Evolutionary conservation across 2,113 vertebrate genomes (phyloP).

Genomic region (Colius striatus): DNA sequence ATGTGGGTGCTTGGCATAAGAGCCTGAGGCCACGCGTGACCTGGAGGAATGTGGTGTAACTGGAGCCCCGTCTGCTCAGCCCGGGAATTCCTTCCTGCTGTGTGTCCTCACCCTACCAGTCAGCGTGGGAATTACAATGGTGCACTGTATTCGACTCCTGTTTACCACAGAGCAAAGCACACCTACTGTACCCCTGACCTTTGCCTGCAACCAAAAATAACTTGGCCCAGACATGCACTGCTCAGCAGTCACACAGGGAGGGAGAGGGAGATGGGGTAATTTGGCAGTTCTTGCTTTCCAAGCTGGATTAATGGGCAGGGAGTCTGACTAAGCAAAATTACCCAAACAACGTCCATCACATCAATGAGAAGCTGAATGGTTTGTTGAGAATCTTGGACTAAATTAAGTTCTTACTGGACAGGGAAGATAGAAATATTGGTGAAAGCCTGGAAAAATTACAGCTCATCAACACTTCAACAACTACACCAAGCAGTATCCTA

Average conservation of each 20-base stretch:
- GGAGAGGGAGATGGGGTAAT: neutral
- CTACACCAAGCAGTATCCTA: neutral
- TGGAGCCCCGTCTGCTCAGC: neutral
- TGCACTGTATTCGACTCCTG: neutral
- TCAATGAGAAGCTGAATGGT: neutral
- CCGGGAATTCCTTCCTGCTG: neutral
- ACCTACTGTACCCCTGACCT: slow-evolving; percentile 3
- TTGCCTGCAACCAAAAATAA: slow-evolving; percentile 3
- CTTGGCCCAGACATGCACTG: neutral
- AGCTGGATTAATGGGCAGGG: neutral
- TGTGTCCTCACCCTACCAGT: neutral
- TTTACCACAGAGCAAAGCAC: neutral
- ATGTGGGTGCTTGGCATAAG: neutral
- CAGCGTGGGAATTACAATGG: neutral
- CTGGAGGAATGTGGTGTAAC: slow-evolving; percentile 13
- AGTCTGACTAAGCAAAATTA: neutral
- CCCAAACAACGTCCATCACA: neutral
- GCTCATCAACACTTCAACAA: neutral
- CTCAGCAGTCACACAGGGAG: neutral
- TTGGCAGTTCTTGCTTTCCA: neutral
- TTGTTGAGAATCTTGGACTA: neutral
- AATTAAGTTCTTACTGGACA: neutral
- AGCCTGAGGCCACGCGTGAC: slow-evolving; percentile 15
- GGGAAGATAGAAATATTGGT: neutral
- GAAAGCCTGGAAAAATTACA: neutral